A percentile compares a stretch with the other conserved stretches of the same genome.
phyloP scores from a whole-genome alignment of 2,888 invertebrate genomes.

The Cabera pusaria region DNA sequence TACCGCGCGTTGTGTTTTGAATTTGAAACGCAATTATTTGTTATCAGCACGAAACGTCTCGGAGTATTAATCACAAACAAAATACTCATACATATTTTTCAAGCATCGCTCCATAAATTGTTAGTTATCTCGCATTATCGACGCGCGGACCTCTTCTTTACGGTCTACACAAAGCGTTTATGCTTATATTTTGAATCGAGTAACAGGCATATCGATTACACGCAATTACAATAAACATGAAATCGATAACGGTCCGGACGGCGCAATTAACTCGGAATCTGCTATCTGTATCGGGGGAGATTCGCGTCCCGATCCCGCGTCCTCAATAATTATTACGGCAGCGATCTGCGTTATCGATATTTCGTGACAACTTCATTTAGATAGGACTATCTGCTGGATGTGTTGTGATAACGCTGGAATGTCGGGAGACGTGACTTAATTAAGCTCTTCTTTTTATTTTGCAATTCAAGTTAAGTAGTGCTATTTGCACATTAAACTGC shows the following conservation, averaged over 20 bases:
- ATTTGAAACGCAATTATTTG: background rate
- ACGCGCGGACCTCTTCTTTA: slow-evolving; percentile 9
- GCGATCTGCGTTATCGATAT: slow-evolving; percentile 44
- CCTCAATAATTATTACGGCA: slow-evolving; percentile 17
- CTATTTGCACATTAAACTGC: no score
- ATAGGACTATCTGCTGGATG: slow-evolving; percentile 21
- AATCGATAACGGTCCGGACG: slow-evolving; percentile 30
- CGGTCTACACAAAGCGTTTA: slow-evolving; percentile 13
- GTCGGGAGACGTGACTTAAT: background rate
- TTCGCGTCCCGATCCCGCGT: slow-evolving; percentile 32
- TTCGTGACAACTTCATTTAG: slow-evolving; percentile 58
- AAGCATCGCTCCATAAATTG: slow-evolving; percentile 7
- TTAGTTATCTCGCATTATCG: slow-evolving; percentile 6
- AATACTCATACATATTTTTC: slow-evolving; percentile 9
- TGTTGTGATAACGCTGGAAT: background rate
- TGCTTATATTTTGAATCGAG: slow-evolving; percentile 13
- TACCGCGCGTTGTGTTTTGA: no score
- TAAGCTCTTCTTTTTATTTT: background rate
- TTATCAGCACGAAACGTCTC: background rate
- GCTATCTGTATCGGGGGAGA: slow-evolving; percentile 8
- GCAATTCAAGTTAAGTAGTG: no score
- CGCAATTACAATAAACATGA: slow-evolving; percentile 36
- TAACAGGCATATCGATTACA: slow-evolving; percentile 30
- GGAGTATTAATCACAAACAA: slow-evolving; percentile 7
- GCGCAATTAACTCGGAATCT: slow-evolving; percentile 47